Percentiles rank a stretch among this genome's conserved stretches.
Evolutionary conservation across 2,113 vertebrate genomes (phyloP).

Genomic region (Naja naja): DNA sequence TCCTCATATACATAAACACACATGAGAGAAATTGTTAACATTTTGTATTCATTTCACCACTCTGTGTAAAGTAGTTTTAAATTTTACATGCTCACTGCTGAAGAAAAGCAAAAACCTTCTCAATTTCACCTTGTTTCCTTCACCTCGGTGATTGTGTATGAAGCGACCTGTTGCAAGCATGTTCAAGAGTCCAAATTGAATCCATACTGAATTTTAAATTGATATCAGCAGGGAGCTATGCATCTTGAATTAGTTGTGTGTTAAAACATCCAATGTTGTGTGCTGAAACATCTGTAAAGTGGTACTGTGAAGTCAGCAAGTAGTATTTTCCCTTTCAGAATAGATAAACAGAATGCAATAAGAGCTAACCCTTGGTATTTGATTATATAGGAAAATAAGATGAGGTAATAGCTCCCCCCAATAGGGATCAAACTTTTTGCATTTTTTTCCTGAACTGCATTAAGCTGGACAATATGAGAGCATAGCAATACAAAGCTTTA

Average conservation of each 20-base stretch:
- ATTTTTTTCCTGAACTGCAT: neutral
- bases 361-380: neutral
- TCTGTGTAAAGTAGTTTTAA: neutral
- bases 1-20: neutral
- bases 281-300: neutral
- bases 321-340: neutral
- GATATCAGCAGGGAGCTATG: neutral
- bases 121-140: neutral
- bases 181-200: neutral
- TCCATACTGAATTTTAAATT: neutral
- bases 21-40: neutral
- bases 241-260: neutral
- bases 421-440: neutral
- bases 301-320: neutral
- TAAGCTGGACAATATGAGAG: neutral
- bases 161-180: neutral
- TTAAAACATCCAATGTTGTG: neutral
- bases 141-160: neutral
- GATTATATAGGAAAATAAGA: neutral
- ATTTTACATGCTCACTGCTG: neutral
- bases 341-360: neutral
- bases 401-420: neutral
- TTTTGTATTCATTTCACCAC: neutral
- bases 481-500: neutral
- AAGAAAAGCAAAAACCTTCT: neutral